Conservation (phyloP, 37 sponge, comb jelly and placozoan genomes). For the Oopsacas minuta region DNA sequence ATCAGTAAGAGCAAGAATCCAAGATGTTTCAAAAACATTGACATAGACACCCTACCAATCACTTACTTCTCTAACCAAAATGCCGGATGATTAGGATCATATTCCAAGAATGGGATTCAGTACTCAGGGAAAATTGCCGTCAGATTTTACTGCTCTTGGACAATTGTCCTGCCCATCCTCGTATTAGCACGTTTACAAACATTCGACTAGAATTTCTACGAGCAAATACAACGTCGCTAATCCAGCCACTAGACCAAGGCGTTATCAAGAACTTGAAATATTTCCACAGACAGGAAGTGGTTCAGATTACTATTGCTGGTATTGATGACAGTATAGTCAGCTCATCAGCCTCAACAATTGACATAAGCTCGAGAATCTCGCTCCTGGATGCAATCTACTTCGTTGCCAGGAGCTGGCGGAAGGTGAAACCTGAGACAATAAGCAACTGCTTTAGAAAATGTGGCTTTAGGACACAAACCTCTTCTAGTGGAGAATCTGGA, state of each 20-base stretch:
- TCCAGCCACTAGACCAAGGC: no score
- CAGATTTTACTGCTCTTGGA: no score
- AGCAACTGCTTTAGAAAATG: background rate
- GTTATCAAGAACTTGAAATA: no score
- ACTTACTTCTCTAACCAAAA: background rate
- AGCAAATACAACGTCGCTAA: no score
- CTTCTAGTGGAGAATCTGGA: background rate
- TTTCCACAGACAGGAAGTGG: no score
- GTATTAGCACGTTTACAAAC: conserved; percentile 11
- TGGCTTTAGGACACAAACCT: background rate
- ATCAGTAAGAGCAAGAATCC: conserved; percentile 28
- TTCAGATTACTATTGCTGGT: no score
- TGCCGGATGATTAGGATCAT: conserved; percentile 16
- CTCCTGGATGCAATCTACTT: no score
- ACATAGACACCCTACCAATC: background rate
- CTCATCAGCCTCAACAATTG: no score
- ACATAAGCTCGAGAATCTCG: no score
- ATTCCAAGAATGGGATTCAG: conserved; percentile 16
- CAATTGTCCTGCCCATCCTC: no score
- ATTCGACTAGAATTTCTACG: conserved; percentile 15
- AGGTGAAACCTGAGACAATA: background rate
- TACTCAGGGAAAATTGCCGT: background rate
- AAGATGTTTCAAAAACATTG: conserved; percentile 20
- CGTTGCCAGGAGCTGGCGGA: background rate
- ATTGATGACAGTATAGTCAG: no score